Base-by-base conservation (phyloP, 2,797 vertebrate genomes). In the Chaetodon trifasciatus region DNA sequence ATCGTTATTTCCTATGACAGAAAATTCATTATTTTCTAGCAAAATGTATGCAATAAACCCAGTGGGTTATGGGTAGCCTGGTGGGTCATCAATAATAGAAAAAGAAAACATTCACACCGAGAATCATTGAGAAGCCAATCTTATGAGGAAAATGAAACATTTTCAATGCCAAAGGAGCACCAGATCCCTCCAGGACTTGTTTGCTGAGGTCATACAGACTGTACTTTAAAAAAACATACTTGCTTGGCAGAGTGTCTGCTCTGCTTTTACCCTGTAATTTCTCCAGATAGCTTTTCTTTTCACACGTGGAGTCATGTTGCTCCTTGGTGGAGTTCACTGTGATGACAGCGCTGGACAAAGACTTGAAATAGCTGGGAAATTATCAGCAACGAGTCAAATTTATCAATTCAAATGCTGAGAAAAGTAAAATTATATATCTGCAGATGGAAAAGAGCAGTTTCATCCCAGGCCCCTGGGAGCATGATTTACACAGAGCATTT, bases 221-320 rank as follows among this genome's bases (percentile, higher is more conserved):
- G 72, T 72, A 63, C 69, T 84, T 87, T 81, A 65, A 52, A 83
- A 63, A 76, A 68, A 52, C 79, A 63, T 6, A 50, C 81, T 77
- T 60, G 28, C 39, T 73, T 60, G 50, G 64, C 50, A 64, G 62
- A 84, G 58, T 52, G 46, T 64, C 74, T 86, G 40, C 75, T 72
- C 66, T 76, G 74, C 62, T 53, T 76, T 67, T 61, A 83, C 76
- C 78, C 81, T 49, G 35, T 70, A 74, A 87, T 90, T 87, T 87
- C 66, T 56, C 65, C 37, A 76, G 58, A 88, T 82, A 76, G 40
- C 73, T 53, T 80, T 86, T 88, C 64, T 83, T 76, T 89, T 82
- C 66, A 76, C 50, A 63, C 50, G 57, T 73, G 37, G 46, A 82
- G 57, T 72, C 63, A 66, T 47, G 49, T 56, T 21, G 61, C 19